Evolutionary conservation across 2,797 vertebrate genomes (phyloP), one percentile per base, ranked within the genome.

Genomic region (Selene dorsalis): DNA sequence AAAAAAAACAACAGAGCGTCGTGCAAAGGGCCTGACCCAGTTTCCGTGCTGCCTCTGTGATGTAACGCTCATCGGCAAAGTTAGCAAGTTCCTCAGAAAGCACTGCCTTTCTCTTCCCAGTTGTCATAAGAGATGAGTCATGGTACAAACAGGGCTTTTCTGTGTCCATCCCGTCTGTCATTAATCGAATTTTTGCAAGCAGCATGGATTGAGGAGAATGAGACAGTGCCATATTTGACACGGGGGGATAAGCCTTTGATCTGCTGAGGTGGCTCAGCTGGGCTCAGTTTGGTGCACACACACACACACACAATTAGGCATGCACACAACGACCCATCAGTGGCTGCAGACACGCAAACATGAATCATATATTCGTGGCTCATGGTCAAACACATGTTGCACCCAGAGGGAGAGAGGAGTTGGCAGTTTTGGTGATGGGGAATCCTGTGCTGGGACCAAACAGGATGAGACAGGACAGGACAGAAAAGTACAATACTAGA

Each of bases 11-110:
- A 69, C 41, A 75, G 48, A 67, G 64, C 75, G 83, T 56, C 43
- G 30, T 86, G 78, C 75, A 83, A 79, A 84, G 47, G 69, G 63
- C 76, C 66, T 88, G 88, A 89, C 89, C 91, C 73, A 91, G 59
- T 91, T 93, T 87, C 38, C 48, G 8, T 61, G 75, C 47, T 0
- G 52, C n/a, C 66, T 80, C 53, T 65, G 75, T 91, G 83, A 93
- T 35, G 47, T 77, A 90, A 88, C 10, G 13, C 60, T 84, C 68
- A 79, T 87, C 64, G 75, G 80, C 73, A 79, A 87, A 88, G 79
- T 87, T 82, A 77, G 73, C 60, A 67, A 66, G 56, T 75, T 78
- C 67, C 73, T 64, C 8, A 48, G 65, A 83, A 88, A 87, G 73
- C 53, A 22, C 45, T 24, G 61, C 59, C 71, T 74, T 64, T 55